phyloP scores from a whole-genome alignment of 2,888 invertebrate species.

The Augochlorella aurata region DNA sequence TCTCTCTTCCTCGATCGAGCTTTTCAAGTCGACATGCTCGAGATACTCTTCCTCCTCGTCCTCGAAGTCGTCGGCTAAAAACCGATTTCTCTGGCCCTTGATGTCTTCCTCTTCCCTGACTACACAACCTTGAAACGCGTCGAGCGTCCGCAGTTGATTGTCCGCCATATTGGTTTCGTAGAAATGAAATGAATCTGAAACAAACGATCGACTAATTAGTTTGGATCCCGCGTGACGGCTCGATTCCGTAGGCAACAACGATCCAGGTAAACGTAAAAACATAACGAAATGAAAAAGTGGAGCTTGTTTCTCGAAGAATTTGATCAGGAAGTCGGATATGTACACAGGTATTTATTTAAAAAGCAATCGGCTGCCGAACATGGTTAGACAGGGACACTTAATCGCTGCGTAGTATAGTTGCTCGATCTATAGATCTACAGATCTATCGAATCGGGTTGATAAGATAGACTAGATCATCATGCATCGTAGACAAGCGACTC shows the following conservation, averaged over 20 bases:
- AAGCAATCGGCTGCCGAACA: slow-evolving; percentile 74
- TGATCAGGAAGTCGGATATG: slow-evolving; percentile 57
- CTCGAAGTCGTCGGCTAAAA: not conserved
- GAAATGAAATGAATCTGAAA: slow-evolving; percentile 13
- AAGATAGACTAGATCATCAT: slow-evolving; percentile 61
- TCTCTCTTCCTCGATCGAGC: not conserved
- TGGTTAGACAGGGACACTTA: slow-evolving; percentile 76
- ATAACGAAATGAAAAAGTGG: slow-evolving; percentile 22
- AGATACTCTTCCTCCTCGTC: slow-evolving; percentile 3
- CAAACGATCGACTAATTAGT: slow-evolving; percentile 13
- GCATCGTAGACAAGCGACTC: slow-evolving; percentile 66
- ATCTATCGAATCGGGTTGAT: slow-evolving; percentile 59
- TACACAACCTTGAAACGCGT: not conserved
- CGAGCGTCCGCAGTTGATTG: not conserved
- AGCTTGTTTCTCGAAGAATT: slow-evolving; percentile 49
- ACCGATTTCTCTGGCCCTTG: not conserved
- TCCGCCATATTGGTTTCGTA: not conserved
- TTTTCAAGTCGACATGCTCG: not conserved
- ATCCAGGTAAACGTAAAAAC: not conserved
- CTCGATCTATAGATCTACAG: slow-evolving; percentile 65
- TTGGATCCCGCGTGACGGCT: not conserved
- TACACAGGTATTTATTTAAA: slow-evolving; percentile 77
- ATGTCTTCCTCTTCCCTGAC: not conserved
- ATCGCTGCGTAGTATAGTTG: slow-evolving; percentile 63
- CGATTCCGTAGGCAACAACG: not conserved